Evolutionary conservation across 2,888 invertebrate species (phyloP), one percentile per base, ranked within the genome.

Genomic region (Petrophora chlorosata): DNA sequence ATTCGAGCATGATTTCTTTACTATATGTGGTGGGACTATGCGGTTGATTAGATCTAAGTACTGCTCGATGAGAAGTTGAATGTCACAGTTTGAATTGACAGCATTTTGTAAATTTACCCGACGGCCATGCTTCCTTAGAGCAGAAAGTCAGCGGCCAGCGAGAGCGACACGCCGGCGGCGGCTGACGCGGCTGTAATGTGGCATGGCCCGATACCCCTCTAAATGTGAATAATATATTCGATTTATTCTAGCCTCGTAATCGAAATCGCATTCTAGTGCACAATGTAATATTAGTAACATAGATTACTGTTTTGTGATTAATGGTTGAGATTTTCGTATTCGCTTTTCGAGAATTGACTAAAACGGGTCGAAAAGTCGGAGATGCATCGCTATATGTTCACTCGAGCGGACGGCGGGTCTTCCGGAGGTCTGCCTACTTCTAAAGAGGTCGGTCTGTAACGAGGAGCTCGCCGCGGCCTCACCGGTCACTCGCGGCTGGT

Each of bases 1-100:
- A 86, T 85, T 76, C 77, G 79, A 86, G 87, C 89, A 88, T 88
- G 86, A 79, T 76, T 82, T 79, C 70, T 80, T 81, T 79, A 49
- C 49, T 49, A 39, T 49, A 82, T 82, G 82, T 86, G 85, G 81
- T 85, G 87, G 86, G 83, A 82, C 66, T 75, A 78, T 73, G 79
- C 76, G 73, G 76, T 85, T 79, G 72, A 78, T 78, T 79, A 79
- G 75, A 78, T 73, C 68, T 77, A 56, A 56, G 60, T 58, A 77
- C 69, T 81, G 82, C 79, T 81, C 82, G 80, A 80, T 76, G 65
- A 76, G 58, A 76, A 70, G 61, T 70, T 73, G 71, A 76, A 75
- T 80, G 79, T 78, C 69, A 73, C 68, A 65, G 71, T 67, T 73
- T 76, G 70, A 72, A 71, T 76, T 73, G 67, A 72, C 72, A 73